Conservation (phyloP, 2,113 vertebrate genomes). For the Hystrix cristata region DNA sequence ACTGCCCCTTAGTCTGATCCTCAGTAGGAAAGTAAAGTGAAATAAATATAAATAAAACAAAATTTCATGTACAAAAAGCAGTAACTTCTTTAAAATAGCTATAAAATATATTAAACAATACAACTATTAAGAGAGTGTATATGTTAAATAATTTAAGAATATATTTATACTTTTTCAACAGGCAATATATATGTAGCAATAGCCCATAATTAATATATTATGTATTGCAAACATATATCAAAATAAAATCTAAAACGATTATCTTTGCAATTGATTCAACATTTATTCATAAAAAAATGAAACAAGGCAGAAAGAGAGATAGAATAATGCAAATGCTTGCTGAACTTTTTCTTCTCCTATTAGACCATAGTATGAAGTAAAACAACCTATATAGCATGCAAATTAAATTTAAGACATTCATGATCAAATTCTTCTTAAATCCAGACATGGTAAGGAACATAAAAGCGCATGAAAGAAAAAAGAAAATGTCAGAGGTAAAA, state of each 20-base stretch:
- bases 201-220: background rate
- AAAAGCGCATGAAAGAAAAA: background rate
- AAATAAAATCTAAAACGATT: background rate
- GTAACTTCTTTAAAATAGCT: background rate
- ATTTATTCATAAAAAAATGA: constrained; percentile 42
- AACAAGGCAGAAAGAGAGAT: background rate
- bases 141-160: background rate
- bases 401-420: background rate
- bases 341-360: background rate
- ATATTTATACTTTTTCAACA: background rate
- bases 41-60: background rate
- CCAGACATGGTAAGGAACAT: background rate
- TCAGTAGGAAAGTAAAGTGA: background rate
- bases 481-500: background rate
- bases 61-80: background rate
- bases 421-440: background rate
- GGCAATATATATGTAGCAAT: background rate
- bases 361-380: background rate
- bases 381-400: background rate
- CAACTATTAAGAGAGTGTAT: background rate
- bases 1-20: background rate
- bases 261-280: background rate
- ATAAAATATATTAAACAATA: background rate
- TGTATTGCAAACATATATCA: background rate
- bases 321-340: background rate